A percentile compares a stretch with the other conserved stretches of the same genome.
These are phyloP conservation scores for Drosophila sordidula DNA, from an alignment of 2,888 invertebrate genomes.

Conservation along the genomic window DNA sequence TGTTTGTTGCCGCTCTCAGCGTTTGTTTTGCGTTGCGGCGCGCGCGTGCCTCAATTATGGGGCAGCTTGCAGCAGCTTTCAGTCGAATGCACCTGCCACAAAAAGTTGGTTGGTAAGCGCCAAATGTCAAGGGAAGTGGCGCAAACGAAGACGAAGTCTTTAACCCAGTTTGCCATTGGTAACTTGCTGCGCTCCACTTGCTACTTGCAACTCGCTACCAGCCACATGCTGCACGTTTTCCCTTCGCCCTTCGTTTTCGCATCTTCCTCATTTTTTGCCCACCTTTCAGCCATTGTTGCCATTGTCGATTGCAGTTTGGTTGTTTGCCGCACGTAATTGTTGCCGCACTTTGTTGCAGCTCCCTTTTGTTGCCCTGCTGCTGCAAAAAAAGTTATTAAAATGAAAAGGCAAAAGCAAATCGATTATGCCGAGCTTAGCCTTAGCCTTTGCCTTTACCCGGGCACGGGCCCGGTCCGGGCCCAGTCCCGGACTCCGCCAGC, in stretches of 20 bases:
- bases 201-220: slow-evolving; percentile 15
- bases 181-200: slow-evolving; percentile 6
- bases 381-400: slow-evolving; percentile 73
- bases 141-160: slow-evolving; percentile 52
- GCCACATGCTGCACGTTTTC: background rate
- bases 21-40: slow-evolving; percentile 41
- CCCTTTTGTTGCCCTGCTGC: slow-evolving; percentile 25
- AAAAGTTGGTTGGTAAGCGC: slow-evolving; percentile 32
- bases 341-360: slow-evolving; percentile 61
- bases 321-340: slow-evolving; percentile 78
- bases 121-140: slow-evolving; percentile 75
- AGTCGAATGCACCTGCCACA: slow-evolving; percentile 37
- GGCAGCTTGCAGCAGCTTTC: slow-evolving; percentile 35
- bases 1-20: slow-evolving; percentile 19
- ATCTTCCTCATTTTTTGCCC: background rate
- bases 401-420: slow-evolving; percentile 71
- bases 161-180: slow-evolving; percentile 67
- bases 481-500: slow-evolving; percentile 12
- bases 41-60: slow-evolving; percentile 73
- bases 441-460: slow-evolving; percentile 18
- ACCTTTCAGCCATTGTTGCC: slow-evolving; percentile 51
- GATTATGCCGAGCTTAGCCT: slow-evolving; percentile 67
- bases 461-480: slow-evolving; percentile 2
- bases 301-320: slow-evolving; percentile 62
- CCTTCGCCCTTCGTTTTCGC: no score